phyloP scores from a whole-genome alignment of 1,140 invertebrate species.

The Cydia amplana region DNA sequence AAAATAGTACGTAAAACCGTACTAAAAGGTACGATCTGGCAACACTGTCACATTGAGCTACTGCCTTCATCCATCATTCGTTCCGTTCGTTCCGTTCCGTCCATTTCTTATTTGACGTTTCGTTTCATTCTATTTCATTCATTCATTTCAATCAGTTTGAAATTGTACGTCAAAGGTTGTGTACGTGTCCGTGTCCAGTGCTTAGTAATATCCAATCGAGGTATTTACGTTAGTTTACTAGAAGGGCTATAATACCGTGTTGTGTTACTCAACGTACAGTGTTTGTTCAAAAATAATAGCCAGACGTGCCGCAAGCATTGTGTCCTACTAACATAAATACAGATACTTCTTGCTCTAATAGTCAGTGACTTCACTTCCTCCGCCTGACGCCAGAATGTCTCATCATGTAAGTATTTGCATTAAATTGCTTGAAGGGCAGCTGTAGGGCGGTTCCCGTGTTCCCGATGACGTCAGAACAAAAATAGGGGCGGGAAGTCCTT shows the following conservation, averaged over 20 bases:
- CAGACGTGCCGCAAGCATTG: not conserved
- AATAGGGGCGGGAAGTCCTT: slow-evolving; percentile 8
- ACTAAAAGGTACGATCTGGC: too few relatives aligned
- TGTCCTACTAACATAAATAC: slow-evolving; percentile 12
- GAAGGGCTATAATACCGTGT: not conserved
- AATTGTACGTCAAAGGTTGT: not conserved
- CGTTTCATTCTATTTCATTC: not conserved
- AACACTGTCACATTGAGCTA: too few relatives aligned
- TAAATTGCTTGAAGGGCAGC: slow-evolving; percentile 35
- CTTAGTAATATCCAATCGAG: not conserved
- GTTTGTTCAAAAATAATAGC: not conserved
- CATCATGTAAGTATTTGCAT: slow-evolving; percentile 46
- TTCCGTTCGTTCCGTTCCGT: not conserved
- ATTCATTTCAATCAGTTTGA: slow-evolving; percentile 13
- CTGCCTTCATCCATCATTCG: not conserved
- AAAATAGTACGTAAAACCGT: too few relatives aligned
- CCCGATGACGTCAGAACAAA: slow-evolving; percentile 45
- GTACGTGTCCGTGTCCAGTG: slow-evolving; percentile 4
- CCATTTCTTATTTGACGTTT: not conserved
- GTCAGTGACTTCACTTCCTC: slow-evolving; percentile 17
- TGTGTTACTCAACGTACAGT: not conserved
- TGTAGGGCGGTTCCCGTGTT: slow-evolving; percentile 46
- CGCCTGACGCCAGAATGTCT: slow-evolving; percentile 37
- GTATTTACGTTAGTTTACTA: not conserved
- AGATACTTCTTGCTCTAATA: slow-evolving; percentile 20